Evolutionary conservation across 1,140 invertebrate species (phyloP), one percentile per base, ranked within the genome.

Genomic region (Arctopsyche grandis): DNA sequence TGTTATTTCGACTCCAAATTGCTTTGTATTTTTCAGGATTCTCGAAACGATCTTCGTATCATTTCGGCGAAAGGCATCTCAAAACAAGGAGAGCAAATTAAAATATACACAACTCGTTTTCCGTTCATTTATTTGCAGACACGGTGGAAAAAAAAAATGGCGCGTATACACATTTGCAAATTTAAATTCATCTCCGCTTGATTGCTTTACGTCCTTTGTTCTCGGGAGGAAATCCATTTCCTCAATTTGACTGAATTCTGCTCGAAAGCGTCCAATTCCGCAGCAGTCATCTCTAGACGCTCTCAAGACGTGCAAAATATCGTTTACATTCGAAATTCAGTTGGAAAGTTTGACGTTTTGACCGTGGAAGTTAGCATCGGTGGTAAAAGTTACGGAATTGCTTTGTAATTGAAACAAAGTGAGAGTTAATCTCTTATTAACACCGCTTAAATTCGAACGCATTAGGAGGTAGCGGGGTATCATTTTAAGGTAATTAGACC

Each of bases 11-110:
- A 44, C 29, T 73, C 48, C 44, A 46, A 73, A 71, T 71, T 70
- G 69, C 56, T 70, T 74, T 79, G 38, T 79, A 79, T 79, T 60
- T 79, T 79, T 79, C 69, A 79, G 70, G 77, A 79, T 79, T 79
- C 77, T 24, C 44, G 77, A 73, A 79, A 71, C 69, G 73, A 79
- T 79, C 58, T 73, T 79, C n/a, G 69, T 60, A 73, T 60, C 43
- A 76, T 76, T 66, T 76, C 75, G n/a, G 26, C 43, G 22, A 73
- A 52, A 43, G 24, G 38, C 16, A 10, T 38, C 14, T 1, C 19
- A 21, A n/a, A 73, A 44, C 38, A 73, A 48, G 69, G 1, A 22
- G 21, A 22, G 69, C 69, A 48, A 73, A 73, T 73, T 73, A 73
- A 73, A 73, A 73, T 73, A 73, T 21, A 69, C 66, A 43, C 66